A percentile compares a stretch with the other conserved stretches of the same genome.
phyloP scores from a whole-genome alignment of 1,140 invertebrate species.

The Leucophenga varia region DNA sequence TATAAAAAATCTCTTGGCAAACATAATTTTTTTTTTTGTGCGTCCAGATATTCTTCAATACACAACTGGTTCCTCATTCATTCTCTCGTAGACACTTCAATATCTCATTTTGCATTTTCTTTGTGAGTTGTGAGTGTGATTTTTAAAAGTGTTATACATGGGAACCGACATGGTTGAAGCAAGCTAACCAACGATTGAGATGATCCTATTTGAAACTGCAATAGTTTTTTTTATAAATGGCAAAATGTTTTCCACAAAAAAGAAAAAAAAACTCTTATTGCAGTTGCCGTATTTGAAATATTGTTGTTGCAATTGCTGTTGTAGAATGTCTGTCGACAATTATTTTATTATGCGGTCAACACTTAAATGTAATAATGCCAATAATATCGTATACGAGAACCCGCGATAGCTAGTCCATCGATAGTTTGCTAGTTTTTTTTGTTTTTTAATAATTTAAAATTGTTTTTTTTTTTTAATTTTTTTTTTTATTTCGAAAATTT shows the following conservation, averaged over 20 bases:
- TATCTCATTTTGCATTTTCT: conserved; percentile 47
- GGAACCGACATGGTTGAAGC: conserved; percentile 41
- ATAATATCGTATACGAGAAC: conserved; percentile 56
- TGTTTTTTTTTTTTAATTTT: too few species aligned
- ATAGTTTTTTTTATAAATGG: too few species aligned
- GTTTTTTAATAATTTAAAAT: too few species aligned
- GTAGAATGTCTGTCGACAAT: conserved; percentile 55
- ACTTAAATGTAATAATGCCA: conserved; percentile 56
- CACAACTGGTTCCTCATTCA: too few species aligned
- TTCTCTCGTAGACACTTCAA: too few species aligned
- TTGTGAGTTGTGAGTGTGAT: conserved; percentile 53
- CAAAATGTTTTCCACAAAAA: too few species aligned
- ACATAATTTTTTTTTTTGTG: conserved; percentile 25
- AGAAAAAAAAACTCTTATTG: too few species aligned
- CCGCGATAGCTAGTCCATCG: too few species aligned
- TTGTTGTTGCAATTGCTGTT: conserved; percentile 23
- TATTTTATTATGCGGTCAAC: conserved; percentile 57
- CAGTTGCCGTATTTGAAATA: too few species aligned
- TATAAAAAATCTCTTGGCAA: conserved; percentile 42
- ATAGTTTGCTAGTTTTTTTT: too few species aligned
- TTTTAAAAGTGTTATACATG: conserved; percentile 55
- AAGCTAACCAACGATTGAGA: conserved; percentile 6
- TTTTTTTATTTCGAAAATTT: too few species aligned
- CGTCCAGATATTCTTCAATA: too few species aligned
- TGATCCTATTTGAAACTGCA: conserved; percentile 5